Evolutionary conservation across 2,113 vertebrate species (phyloP).

Genomic region (Empidonax alnorum): DNA sequence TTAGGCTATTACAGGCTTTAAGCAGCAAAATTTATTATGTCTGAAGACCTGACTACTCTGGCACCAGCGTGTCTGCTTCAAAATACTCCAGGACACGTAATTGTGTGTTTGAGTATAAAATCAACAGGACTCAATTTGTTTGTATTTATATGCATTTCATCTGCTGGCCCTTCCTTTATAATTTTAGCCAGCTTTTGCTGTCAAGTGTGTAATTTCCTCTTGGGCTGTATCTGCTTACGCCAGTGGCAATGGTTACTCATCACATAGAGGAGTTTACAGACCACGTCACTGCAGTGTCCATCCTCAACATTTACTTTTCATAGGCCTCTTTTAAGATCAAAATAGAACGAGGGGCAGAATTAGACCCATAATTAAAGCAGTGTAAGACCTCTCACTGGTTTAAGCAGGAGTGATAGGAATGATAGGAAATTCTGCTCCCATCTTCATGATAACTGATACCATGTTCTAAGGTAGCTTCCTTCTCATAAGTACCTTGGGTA

Average conservation of each 20-base stretch:
- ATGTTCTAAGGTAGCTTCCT: background rate
- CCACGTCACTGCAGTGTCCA: background rate
- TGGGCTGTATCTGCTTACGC: conserved; percentile 71
- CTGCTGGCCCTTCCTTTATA: conserved; percentile 70
- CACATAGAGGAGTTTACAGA: conserved; percentile 14
- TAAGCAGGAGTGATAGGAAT: background rate
- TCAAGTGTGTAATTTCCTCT: conserved; percentile 79
- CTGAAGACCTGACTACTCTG: conserved; percentile 44
- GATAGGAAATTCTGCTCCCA: background rate
- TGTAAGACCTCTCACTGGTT: background rate
- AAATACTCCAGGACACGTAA: conserved; percentile 53
- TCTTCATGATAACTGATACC: background rate
- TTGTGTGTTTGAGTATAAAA: conserved; percentile 58
- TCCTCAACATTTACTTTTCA: conserved; percentile 50
- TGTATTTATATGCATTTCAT: conserved; percentile 67
- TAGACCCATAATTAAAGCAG: background rate
- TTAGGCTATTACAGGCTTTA: background rate
- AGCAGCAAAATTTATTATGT: conserved; percentile 13
- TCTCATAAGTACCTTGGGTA: background rate
- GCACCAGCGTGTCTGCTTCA: conserved; percentile 69
- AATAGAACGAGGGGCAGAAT: conserved; percentile 11
- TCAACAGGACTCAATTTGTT: conserved; percentile 64
- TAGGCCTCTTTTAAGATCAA: conserved; percentile 33
- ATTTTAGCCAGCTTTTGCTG: conserved; percentile 72
- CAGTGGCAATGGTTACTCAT: conserved; percentile 73